Base-by-base conservation (phyloP, 30 jellyfish, hydroid and myxozoan species). In the Cassiopea xamachana region DNA sequence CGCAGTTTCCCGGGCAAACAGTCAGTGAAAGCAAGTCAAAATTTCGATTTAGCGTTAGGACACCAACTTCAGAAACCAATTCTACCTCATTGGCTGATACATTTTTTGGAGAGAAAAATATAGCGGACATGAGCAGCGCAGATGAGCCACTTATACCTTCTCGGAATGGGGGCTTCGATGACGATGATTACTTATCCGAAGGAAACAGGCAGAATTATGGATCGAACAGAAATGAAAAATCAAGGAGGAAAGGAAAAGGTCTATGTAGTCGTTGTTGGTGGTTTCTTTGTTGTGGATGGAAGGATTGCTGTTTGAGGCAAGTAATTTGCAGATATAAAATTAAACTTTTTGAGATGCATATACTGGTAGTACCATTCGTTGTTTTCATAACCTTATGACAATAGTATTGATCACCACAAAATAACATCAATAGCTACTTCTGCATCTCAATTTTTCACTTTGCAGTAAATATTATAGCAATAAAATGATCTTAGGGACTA, bases 171-270 rank as follows among this genome's bases (percentile, higher is more conserved):
- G 88, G 82, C 67, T 96, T 96, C 77, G 99, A 96, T 86, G 98
- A 91, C 1, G 99, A 92, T 14, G 99, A 96, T 86, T 96, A 96
- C 81, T 72, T 96, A 43, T 96, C 99, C 13, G 99, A 96, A 59
- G 98, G 98, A 69, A 88, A 84, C 73, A 75, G 97, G 69, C 93
- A 88, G 77, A 90, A 87, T 80, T 94, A 94, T 85, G 98, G 98
- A 4, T 73, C 93, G 1, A 84, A 77, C 27, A 69, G 90, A n/a
- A 72, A 73, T 19, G 96, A 90, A 0, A 86, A 88, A 47, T 58
- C 82, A 44, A 92, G 93, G 73, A 84, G 92, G 70, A 90, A 90
- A 47, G 71, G 75, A 43, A 79, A 86, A 16, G 90, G 94, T 5
- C 74, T 77, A 48, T 94, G 97, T 89, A 82, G 92, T 76, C 69